A percentile compares a stretch with the other conserved stretches of the same genome.
These are phyloP conservation scores for Dolichallabes microphthalmus DNA, from an alignment of 2,113 vertebrate species.

Conservation along the genomic window DNA sequence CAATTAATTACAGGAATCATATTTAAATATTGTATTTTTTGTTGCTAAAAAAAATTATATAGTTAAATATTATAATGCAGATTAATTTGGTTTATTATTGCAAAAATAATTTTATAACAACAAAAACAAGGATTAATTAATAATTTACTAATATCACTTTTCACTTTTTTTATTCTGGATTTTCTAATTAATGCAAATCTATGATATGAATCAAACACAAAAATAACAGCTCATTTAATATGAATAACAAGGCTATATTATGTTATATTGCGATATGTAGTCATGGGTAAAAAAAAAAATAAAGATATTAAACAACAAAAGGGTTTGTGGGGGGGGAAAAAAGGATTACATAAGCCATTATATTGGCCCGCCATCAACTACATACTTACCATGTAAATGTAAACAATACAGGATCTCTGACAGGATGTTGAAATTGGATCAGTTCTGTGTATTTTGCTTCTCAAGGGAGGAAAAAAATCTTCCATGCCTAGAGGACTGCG, in stretches of 20 bases:
- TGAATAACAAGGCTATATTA: not conserved
- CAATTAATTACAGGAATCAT: not conserved
- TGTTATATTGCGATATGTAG: no score
- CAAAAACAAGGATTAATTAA: no score
- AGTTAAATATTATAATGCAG: no score
- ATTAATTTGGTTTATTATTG: no score
- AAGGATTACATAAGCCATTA: not conserved
- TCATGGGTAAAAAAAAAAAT: not conserved
- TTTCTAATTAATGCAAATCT: not conserved
- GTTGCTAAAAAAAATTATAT: no score
- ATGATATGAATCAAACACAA: not conserved
- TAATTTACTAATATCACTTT: not conserved
- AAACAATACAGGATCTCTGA: constrained; percentile 1
- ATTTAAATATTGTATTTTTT: not conserved
- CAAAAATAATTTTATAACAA: no score
- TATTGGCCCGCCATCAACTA: not conserved
- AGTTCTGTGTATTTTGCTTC: not conserved
- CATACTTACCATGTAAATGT: not conserved
- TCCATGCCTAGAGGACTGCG: not conserved
- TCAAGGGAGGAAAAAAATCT: not conserved
- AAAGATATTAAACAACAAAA: no score
- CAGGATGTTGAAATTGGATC: constrained; percentile 5
- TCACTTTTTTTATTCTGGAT: not conserved
- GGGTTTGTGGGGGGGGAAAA: not conserved
- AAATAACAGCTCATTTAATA: not conserved